Base-by-base conservation (phyloP, 92 coral and sea anemone species). In the Zoanthus solanderi region DNA sequence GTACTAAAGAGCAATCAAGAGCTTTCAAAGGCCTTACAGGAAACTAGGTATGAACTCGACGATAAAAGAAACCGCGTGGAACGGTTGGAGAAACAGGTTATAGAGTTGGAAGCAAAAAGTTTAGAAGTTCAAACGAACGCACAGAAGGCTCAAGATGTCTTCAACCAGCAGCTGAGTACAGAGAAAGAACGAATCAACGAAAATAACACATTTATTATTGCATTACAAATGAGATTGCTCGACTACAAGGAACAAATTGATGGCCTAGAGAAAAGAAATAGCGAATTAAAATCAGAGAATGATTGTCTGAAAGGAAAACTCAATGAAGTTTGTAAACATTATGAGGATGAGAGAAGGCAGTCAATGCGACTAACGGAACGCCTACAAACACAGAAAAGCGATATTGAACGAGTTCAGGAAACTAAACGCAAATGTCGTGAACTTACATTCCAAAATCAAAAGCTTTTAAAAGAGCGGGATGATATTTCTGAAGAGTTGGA, bases 191-290 rank as follows among this genome's bases (percentile, higher is more conserved):
- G 94, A 46, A 88, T 97, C 61, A 91, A 94, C 67, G 99, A 97
- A 75, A 88, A 98, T 23, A 96, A 96, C 48, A 92, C 95, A 15
- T 97, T 92, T 78, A 97, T 97, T 23, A 95, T 97, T 32, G 97
- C 98, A 3, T 91, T 97, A 23, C 99, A 97, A 83, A 97, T 97
- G 99, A 95, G 93, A 80, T 89, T 97, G 31, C 91, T 97, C 2
- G 82, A 96, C 42, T 87, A 95, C 46, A 94, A 97, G 84, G 99
- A 97, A 78, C 92, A 94, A 79, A 91, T 92, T 13, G 98, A 91
- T 57, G 85, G 85, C 71, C 44, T 95, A 83, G 94, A 86, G 75
- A 89, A 87, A 54, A 93, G 89, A 72, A 79, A 93, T 7, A 91
- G 90, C 11, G 95, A 93, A 9, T 75, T 90, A 28, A 76, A 71